Evolutionary conservation across 2,113 vertebrate genomes (phyloP).

Genomic region (Bambusicola thoracicus): DNA sequence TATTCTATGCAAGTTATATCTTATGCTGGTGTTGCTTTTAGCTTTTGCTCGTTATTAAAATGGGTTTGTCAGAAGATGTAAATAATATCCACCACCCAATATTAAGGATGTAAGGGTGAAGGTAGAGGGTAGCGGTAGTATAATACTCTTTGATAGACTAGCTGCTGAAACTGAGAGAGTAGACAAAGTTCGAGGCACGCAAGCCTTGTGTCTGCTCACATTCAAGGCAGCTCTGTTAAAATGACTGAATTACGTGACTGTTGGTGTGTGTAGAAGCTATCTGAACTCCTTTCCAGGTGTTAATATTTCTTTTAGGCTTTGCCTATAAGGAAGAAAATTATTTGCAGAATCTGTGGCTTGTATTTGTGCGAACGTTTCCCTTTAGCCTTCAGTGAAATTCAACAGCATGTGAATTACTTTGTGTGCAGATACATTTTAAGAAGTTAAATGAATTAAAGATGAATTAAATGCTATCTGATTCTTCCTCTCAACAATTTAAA

Average conservation of each 20-base stretch:
- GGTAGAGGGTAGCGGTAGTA: background rate
- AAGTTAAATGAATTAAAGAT: constrained; percentile 33
- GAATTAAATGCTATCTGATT: background rate
- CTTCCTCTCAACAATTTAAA: background rate
- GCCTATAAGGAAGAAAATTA: background rate
- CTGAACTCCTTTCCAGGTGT: background rate
- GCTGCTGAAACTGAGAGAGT: background rate
- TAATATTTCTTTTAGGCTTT: background rate
- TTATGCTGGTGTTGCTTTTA: background rate
- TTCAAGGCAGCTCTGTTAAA: background rate
- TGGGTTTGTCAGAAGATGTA: background rate
- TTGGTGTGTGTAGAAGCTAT: background rate
- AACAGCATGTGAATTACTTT: background rate
- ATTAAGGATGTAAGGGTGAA: fast-evolving
- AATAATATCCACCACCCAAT: background rate
- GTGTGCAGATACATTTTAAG: background rate
- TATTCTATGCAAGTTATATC: background rate
- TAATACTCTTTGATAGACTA: background rate
- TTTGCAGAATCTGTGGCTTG: background rate
- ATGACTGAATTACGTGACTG: background rate
- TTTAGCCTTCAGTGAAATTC: background rate
- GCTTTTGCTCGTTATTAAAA: background rate
- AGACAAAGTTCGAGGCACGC: background rate
- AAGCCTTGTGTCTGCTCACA: background rate
- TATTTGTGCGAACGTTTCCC: background rate